Evolutionary conservation across 2,888 invertebrate genomes (phyloP), one percentile per base, ranked within the genome.

Genomic region (Tolmerus cingulatus): DNA sequence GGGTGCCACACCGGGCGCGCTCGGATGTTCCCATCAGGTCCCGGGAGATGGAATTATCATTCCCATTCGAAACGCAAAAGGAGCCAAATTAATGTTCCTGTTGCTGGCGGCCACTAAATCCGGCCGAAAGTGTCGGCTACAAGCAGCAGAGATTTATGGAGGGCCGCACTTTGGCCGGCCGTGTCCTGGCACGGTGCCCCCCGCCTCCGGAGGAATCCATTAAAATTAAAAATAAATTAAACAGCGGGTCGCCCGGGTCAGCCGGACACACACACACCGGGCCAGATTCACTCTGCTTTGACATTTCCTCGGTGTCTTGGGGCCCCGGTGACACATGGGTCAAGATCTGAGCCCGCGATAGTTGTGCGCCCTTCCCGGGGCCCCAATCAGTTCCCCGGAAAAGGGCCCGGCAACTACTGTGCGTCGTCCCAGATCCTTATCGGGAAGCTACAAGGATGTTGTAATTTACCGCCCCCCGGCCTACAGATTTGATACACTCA

Each of bases 211-310:
- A 43, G 43, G 46, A 74, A 74, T 19, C 57, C 27, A 74, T 85
- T 46, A 74, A 85, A 85, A 85, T 85, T 85, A 85, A 85, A 85
- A 85, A 85, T 85, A 85, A 85, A 85, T 85, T 85, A 85, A 85
- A 74, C 7, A 19, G 43, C 85, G 43, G 23, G 30, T 16, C 85
- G 46, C 7, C 27, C 27, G 9, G 85, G 85, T 85, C 74, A 74
- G 46, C 57, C 46, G 43, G 37, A 23, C 74, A 74, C 9, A 43
- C 12, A 12, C 43, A 4, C 19, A 3, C 2, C 30, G 30, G 30
- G 30, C 2, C 12, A n/a, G 57, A 85, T 74, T 85, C 85, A 85
- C 85, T 74, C 74, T 74, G 46, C 74, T 74, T 27, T 46, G 74
- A 85, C 85, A 74, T 85, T 74, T 85, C 85, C 43, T 46, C 34